Evolutionary conservation across 2,888 invertebrate genomes (phyloP), one percentile per base, ranked within the genome.

Genomic region (Calliopum simillimum): DNA sequence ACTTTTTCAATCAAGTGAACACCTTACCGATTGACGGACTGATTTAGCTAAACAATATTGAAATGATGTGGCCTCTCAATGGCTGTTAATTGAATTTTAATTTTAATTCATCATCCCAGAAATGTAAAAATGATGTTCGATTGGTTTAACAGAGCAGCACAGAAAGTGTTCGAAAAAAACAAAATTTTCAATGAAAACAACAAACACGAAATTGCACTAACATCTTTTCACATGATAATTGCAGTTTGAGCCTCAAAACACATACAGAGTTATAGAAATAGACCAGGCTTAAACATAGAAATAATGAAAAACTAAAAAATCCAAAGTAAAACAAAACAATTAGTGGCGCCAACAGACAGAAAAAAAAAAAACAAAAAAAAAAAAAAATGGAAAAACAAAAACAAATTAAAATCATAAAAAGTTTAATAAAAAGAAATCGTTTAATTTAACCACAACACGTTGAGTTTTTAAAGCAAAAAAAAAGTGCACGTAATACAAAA

Each of bases 91-190:
- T 33, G 33, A 2, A 33, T 8, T 6, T 33, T 6, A 33, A 6
- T 33, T 33, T 33, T 8, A n/a, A n/a, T n/a, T n/a, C n/a, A n/a
- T 33, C 33, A 33, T 33, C 33, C 33, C 33, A 33, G 33, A 33
- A 33, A 33, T 33, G 33, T 33, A 33, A 33, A 33, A 33, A 33
- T 16, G 43, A n/a, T 64, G 19, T 64, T 53, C 49, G 67, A 46
- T 67, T 49, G 41, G 49, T 6, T 67, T 67, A 67, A 67, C 67
- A 67, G 67, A 67, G 67, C 67, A 67, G 58, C 58, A 67, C 59
- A 55, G 65, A 58, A 67, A 67, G 49, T 47, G 33, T 25, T 56
- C n/a, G 14, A 58, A 8, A 25, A 14, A 49, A 59, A 8, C 11
- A 25, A 12, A 6, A 47, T 12, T 61, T 61, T 46, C 47, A 19